Evolutionary conservation across 2,888 invertebrate genomes (phyloP), one percentile per base, ranked within the genome.

Genomic region (Coenonympha arcania): DNA sequence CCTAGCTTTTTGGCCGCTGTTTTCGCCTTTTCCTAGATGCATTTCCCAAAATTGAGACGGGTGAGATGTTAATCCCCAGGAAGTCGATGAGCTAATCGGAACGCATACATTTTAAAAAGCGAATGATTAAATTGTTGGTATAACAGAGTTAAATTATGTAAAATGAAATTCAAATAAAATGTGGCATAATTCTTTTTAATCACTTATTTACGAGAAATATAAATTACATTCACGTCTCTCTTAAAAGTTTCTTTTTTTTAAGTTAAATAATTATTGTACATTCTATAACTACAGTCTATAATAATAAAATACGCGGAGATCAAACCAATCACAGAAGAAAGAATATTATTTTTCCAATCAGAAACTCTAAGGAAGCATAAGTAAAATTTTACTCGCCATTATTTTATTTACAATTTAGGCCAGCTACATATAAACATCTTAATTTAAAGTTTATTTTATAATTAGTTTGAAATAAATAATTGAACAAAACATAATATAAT

Each of bases 181-280:
- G 20, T 45, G 41, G 47, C 56, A 47, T 56, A 48, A 49, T 48
- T 45, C 37, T 55, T 43, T 79, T 78, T 78, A 79, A 73, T 79
- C 60, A 67, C 64, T 69, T 72, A 69, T 68, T 63, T 59, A 68
- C 73, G 72, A 69, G 59, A 70, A 71, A 69, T 71, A 69, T 65
- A 73, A 71, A 73, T 64, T 68, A 63, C 60, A 60, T 60, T 63
- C 11, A 49, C 15, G 41, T 66, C 59, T 50, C 57, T 64, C 58
- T 55, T 34, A 54, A 62, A 58, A n/a, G n/a, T n/a, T n/a, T n/a
- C n/a, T n/a, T 59, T 47, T 52, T 30, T 52, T 52, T 51, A 56
- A 56, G 50, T 50, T 16, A 49, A 59, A 47, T 37, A 36, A 31
- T 30, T n/a, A 28, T 16, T 26, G 20, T 30, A 30, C 19, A 28